These are phyloP conservation scores for Acanthoscelides obtectus DNA, from an alignment of 2,888 invertebrate species.

Conservation along the genomic window DNA sequence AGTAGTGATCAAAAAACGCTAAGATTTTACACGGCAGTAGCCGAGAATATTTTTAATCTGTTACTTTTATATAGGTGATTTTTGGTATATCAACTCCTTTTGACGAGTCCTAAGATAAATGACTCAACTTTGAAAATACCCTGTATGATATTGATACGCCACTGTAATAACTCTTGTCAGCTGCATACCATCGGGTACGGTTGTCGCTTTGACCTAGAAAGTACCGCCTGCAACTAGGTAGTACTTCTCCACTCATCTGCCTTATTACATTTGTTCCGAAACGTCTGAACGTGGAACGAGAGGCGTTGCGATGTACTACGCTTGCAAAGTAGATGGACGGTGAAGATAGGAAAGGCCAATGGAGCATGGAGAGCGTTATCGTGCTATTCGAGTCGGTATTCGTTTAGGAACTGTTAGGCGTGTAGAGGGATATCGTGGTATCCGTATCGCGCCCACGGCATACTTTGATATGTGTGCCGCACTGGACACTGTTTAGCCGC, in stretches of 20 bases:
- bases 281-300: not conserved
- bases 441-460: constrained; percentile 4
- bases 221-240: not conserved
- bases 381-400: too few species aligned
- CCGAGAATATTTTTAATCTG: too few species aligned
- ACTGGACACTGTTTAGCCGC: too few species aligned
- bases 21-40: too few species aligned
- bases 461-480: not conserved
- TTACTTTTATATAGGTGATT: too few species aligned
- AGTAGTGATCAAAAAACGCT: too few species aligned
- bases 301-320: not conserved
- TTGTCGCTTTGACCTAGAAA: not conserved
- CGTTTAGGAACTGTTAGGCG: not conserved
- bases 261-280: not conserved
- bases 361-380: not conserved
- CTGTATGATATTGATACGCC: not conserved
- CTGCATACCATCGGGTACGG: not conserved
- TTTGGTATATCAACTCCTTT: too few species aligned
- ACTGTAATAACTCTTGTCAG: not conserved
- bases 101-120: too few species aligned
- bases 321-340: not conserved
- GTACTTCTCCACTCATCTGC: not conserved
- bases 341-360: not conserved
- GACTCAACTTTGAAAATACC: too few species aligned
- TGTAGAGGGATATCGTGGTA: too few species aligned